Conservation (phyloP, 2,797 vertebrate genomes). For the Lutjanus argentimaculatus region DNA sequence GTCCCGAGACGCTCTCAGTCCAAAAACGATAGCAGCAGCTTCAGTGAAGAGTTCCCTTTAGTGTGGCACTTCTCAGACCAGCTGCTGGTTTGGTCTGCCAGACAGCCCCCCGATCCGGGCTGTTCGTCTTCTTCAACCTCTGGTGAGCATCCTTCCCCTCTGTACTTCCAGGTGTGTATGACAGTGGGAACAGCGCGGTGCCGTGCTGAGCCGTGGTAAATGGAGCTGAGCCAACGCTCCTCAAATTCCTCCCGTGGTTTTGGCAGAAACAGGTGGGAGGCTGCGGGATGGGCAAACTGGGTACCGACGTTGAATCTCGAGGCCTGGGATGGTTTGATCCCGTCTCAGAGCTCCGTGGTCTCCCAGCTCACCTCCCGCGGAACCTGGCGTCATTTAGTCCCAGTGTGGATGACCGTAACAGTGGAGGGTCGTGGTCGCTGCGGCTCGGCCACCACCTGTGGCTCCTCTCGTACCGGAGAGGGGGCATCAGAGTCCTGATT, state of each 20-base stretch:
- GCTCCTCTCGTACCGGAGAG: conserved; percentile 63
- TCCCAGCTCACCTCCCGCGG: conserved; percentile 85
- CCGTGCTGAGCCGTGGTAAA: conserved; percentile 64
- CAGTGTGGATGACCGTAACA: conserved; percentile 87
- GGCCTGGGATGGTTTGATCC: conserved; percentile 49
- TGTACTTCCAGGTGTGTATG: conserved; percentile 58
- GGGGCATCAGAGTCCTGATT: conserved; percentile 66
- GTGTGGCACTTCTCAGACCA: conserved; percentile 60
- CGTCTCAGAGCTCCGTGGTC: conserved; percentile 80
- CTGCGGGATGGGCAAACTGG: conserved; percentile 77
- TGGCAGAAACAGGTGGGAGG: conserved; percentile 68
- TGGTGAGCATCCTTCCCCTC: conserved; percentile 47
- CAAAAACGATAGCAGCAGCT: conserved; percentile 70
- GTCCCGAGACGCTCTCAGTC: conserved; percentile 49
- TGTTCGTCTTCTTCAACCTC: conserved; percentile 50
- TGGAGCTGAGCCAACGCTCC: conserved; percentile 67
- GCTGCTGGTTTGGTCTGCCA: conserved; percentile 47
- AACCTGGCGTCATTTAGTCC: conserved; percentile 88
- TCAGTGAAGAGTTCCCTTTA: conserved; percentile 53
- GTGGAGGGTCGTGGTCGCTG: conserved; percentile 81
- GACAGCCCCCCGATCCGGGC: conserved; percentile 41
- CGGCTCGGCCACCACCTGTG: conserved; percentile 49
- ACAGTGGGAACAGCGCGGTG: conserved; percentile 38
- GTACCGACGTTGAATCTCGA: conserved; percentile 59
- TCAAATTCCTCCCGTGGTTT: conserved; percentile 71